These are phyloP conservation scores for Poeciliopsis paucimaculata DNA, from an alignment of 2,797 vertebrate species.

Conservation along the genomic window DNA sequence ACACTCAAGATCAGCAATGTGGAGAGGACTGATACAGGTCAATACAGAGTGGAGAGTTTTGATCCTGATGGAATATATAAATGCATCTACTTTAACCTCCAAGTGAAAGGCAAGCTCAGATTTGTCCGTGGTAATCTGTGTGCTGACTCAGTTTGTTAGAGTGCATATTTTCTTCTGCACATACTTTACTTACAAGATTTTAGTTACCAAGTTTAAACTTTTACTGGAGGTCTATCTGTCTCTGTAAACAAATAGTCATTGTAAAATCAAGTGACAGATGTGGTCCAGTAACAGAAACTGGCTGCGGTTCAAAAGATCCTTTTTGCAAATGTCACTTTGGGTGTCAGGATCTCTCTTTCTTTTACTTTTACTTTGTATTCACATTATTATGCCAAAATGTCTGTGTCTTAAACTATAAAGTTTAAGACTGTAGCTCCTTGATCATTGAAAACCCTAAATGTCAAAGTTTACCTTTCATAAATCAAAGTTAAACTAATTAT, in stretches of 20 bases:
- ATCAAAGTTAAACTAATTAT: neutral
- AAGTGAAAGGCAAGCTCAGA: slow-evolving; percentile 55
- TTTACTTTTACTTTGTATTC: neutral
- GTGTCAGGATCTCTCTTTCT: neutral
- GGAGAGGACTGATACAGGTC: slow-evolving; percentile 48
- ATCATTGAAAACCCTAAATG: neutral
- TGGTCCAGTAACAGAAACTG: slow-evolving; percentile 6
- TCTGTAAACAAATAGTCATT: neutral
- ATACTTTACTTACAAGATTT: neutral
- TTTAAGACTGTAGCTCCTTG: neutral
- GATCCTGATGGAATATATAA: neutral
- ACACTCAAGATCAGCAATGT: slow-evolving; percentile 51
- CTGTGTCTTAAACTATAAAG: neutral
- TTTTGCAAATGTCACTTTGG: neutral
- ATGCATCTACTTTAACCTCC: neutral
- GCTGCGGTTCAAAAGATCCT: slow-evolving; percentile 4
- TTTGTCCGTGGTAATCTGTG: too few relatives aligned
- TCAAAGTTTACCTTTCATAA: neutral
- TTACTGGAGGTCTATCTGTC: neutral
- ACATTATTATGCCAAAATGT: neutral
- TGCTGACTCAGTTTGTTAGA: neutral
- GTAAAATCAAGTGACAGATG: neutral
- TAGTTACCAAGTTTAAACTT: neutral
- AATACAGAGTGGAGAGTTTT: slow-evolving; percentile 33
- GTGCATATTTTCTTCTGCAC: neutral